A percentile compares a stretch with the other conserved stretches of the same genome.
phyloP scores from a whole-genome alignment of 2,888 invertebrate species.

The Minunthozetes semirufus region DNA sequence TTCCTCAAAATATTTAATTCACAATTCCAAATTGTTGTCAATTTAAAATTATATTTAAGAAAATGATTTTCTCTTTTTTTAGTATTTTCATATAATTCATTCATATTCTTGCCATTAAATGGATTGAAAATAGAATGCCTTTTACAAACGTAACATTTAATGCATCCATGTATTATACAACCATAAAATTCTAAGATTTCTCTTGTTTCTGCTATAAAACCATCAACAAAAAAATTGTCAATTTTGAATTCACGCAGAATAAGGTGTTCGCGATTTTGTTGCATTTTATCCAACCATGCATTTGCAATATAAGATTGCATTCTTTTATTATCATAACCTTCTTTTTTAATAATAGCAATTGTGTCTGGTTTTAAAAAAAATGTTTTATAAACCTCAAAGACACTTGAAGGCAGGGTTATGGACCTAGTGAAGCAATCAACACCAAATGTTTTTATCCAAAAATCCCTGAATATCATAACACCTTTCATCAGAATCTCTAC shows the following conservation, averaged over 20 bases:
- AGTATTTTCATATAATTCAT: background rate
- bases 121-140: background rate
- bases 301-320: slow-evolving; percentile 35
- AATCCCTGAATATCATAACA: slow-evolving; percentile 36
- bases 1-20: background rate
- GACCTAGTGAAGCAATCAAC: slow-evolving; percentile 38
- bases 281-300: slow-evolving; percentile 38
- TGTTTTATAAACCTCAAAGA: slow-evolving; percentile 37
- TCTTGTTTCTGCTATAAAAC: background rate
- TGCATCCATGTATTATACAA: background rate
- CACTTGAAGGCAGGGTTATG: slow-evolving; percentile 42
- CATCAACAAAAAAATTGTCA: background rate
- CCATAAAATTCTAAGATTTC: background rate
- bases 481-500: slow-evolving; percentile 37
- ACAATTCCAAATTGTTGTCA: background rate
- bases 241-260: background rate
- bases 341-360: slow-evolving; percentile 38
- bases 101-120: background rate
- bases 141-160: background rate
- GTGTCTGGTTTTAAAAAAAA: slow-evolving; percentile 33
- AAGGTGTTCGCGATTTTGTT: background rate
- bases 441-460: slow-evolving; percentile 12
- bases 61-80: background rate
- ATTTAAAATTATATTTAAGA: background rate
- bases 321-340: slow-evolving; percentile 36